Base-by-base conservation (phyloP, 1,140 invertebrate genomes). In the Drosophila sproati region DNA sequence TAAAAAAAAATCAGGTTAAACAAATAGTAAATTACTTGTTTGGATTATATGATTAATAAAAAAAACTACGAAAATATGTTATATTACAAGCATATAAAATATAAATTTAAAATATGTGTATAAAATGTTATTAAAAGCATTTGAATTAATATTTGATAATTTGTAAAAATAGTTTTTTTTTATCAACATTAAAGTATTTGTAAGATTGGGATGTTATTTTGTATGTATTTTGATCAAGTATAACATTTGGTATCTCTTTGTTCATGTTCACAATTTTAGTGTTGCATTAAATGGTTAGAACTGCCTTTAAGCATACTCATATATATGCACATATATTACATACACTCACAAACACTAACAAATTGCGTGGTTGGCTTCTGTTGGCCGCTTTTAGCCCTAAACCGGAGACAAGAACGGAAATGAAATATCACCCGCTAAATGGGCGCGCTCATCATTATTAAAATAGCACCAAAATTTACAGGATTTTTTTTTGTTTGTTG, bases 341-440 rank as follows among this genome's bases (percentile, higher is more conserved):
- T 28, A 48, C 37, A 43, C 41, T 70, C 32, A 45, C 31, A 32
- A 10, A 55, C 5, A 35, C 10, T 12, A 10, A 28, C 43, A 50
- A 32, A 10, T 61, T 55, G n/a, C 1, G 45, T 29, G 8, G 50
- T 61, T 72, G 70, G 63, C 60, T 34, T 32, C 64, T 57, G 71
- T 64, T 64, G 39, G 72, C 51, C 57, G 50, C 78, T 61, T 51
- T 61, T 28, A 29, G 35, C 7, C 56, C 59, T 7, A 4, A 52
- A 52, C 47, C 54, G 56, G 64, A 54, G 37, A 62, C 75, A 67
- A 50, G 64, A 63, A 66, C 74, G 80, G 82, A 87, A 82, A 87
- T 86, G 78, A 86, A 79, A 87, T 87, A 86, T 86, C 82, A 64
- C 76, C 71, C 71, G 61, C 79, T 87, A 82, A 86, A 87, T 86